Evolutionary conservation across 2,113 vertebrate species (phyloP).

Genomic region (Rattus norvegicus): DNA sequence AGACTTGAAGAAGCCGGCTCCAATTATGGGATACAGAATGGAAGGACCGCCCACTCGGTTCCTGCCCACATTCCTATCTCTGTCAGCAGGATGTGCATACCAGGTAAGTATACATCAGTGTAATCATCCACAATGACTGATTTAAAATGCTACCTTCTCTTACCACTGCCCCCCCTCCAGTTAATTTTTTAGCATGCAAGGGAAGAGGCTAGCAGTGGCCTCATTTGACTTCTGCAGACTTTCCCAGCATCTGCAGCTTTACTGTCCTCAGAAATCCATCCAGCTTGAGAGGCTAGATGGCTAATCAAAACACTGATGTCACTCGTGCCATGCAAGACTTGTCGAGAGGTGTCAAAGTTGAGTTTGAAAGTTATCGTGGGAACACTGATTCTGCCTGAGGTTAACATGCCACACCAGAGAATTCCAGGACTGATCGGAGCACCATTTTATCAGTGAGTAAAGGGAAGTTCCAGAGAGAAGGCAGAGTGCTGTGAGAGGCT

Average conservation of each 20-base stretch:
- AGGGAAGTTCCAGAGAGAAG: not conserved
- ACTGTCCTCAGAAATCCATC: not conserved
- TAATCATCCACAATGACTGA: not conserved
- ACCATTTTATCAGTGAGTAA: conserved; percentile 2
- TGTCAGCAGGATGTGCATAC: not conserved
- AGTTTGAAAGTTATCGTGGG: not conserved
- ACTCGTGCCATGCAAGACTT: not conserved
- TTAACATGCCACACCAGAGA: not conserved
- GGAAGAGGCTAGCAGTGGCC: not conserved
- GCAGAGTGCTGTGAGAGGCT: not conserved
- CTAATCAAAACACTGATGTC: not conserved
- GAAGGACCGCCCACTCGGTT: too few species aligned
- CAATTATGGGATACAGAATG: too few species aligned
- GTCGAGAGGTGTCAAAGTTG: not conserved
- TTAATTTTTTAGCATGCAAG: not conserved
- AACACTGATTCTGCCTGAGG: conserved; percentile 31
- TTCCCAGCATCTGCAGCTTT: not conserved
- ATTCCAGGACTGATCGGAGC: not conserved
- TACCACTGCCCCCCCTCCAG: not conserved
- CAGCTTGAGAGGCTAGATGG: not conserved
- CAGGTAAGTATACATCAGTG: not conserved
- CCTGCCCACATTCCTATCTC: not conserved
- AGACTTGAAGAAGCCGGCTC: too few species aligned
- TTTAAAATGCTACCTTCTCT: not conserved
- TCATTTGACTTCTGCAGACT: not conserved